Base-by-base conservation (phyloP, 2,797 vertebrate species). In the Simalia tracyae region DNA sequence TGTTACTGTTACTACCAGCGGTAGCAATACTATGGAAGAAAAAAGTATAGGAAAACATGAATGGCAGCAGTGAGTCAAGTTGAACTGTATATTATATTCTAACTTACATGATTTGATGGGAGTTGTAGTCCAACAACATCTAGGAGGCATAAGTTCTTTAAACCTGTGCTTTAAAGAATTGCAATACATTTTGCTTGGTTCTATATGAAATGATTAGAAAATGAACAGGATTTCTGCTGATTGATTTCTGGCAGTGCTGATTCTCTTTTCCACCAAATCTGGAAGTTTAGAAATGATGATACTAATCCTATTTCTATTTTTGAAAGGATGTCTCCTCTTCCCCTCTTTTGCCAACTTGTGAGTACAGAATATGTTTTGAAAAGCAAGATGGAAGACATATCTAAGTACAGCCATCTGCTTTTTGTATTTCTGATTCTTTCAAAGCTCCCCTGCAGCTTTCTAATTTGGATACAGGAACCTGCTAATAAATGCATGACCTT, bases 401-500 rank as follows among this genome's bases (percentile, higher is more conserved):
- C 46, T 57, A 26, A 19, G 36, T 84, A 85, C 50, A 68, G 60
- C 86, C 76, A 91, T 88, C 92, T 93, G 89, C 87, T 87, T 92
- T 91, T 72, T 76, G 22, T 60, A 66, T 46, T 88, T 59, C 9
- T 24, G 46, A 84, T 26, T 60, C 61, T 59, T 46, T 81, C 76
- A 87, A 57, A 90, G 54, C 28, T 72, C 46, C 66, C 56, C 42
- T 61, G 90, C 54, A 54, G 63, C 54, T 88, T 93, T 85, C 87
- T 93, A 72, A 86, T 91, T 60, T 72, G 63, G 76, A 68, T 11
- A 42, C 2, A 36, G 22, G 84, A 86, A 86, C 63, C 28, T 1
- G 42, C 90, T 89, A 88, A 89, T 72, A 85, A 50, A 60, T 86
- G 81, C 46, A 88, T 54, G 63, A 91, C 76, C 90, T 91, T 90